A percentile compares a stretch with the other conserved stretches of the same genome.
Conservation (phyloP, 1,140 invertebrate species). For the Tyrophagus putrescentiae region DNA sequence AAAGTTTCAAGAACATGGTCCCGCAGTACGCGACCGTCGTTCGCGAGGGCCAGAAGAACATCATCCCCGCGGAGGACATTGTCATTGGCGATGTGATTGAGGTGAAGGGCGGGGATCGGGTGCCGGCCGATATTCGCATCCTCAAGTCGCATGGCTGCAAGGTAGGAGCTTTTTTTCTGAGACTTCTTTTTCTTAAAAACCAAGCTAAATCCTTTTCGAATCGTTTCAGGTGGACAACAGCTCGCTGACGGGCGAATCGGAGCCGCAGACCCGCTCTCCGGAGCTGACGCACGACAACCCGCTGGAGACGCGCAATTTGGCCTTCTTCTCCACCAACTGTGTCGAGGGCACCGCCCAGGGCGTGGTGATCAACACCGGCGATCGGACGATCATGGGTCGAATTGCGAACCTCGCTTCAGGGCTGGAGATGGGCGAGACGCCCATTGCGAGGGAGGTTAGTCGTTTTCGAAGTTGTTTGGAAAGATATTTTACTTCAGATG, state of each 20-base stretch:
- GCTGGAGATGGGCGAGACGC: constrained; percentile 37
- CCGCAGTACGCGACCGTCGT: constrained; percentile 71
- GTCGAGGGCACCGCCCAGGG: constrained; percentile 40
- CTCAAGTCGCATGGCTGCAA: constrained; percentile 60
- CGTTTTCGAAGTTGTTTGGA: constrained; percentile 58
- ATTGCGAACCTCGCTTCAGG: constrained; percentile 40
- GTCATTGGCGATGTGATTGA: constrained; percentile 66
- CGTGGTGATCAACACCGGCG: constrained; percentile 35
- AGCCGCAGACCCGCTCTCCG: constrained; percentile 43
- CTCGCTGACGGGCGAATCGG: constrained; percentile 57
- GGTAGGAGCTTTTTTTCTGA: no score
- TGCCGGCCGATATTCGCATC: constrained; percentile 70
- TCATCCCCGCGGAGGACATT: constrained; percentile 56
- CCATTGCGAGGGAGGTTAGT: constrained; percentile 37
- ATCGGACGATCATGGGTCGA: constrained; percentile 39
- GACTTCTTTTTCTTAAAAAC: no score
- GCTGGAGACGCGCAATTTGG: constrained; percentile 52
- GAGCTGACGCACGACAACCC: constrained; percentile 51
- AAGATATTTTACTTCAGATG: constrained; percentile 35
- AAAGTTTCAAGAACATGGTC: constrained; percentile 32
- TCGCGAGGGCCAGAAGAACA: constrained; percentile 79
- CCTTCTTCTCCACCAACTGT: constrained; percentile 53
- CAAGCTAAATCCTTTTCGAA: constrained; percentile 64
- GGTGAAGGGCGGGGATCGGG: constrained; percentile 60
- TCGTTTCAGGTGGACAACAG: constrained; percentile 68